Base-by-base conservation (phyloP, 2,888 invertebrate species). In the Liposcelis brunnea region DNA sequence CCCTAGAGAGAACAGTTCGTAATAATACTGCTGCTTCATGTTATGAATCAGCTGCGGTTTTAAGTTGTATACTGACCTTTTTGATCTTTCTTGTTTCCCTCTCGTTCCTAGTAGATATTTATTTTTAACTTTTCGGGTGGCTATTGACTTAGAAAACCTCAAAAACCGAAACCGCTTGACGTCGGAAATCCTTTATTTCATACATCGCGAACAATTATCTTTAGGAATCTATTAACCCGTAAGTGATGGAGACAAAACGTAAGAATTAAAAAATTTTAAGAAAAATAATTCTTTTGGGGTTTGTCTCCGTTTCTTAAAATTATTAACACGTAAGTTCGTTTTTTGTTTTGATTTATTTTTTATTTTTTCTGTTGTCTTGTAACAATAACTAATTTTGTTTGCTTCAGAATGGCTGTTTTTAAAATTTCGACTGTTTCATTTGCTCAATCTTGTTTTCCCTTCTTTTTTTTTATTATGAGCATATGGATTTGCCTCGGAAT, bases 31-130 rank as follows among this genome's bases (percentile, higher is more conserved):
- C 26, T 26, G 26, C 26, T 26, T 26, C 26, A 26, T 26, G 26
- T 26, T 26, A 26, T 26, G 26, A 26, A 45, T n/a, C 43, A 5
- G 11, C 31, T 37, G 11, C 15, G 18, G n/a, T 45, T 15, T 32
- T 31, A 33, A 26, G 42, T 35, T 42, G 32, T 47, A 42, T 31
- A 12, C 38, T 26, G 32, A 19, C 44, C 45, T 33, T 42, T 44
- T 19, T 26, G 31, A 37, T 32, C 46, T 44, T 45, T 31, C 45
- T 26, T 26, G 26, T 26, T 31, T 40, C n/a, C 44, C 32, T 36
- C 46, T 42, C 46, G 36, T 31, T 33, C 46, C 44, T 43, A 47
- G 32, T 45, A 45, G 43, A 6, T 47, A 32, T 47, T 42, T 43
- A 26, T 42, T 38, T 36, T 43, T 40, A 26, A 26, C 26, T 26